A percentile compares a stretch with the other conserved stretches of the same genome.
phyloP scores from a whole-genome alignment of 1,140 invertebrate species.

The Arctopsyche grandis region DNA sequence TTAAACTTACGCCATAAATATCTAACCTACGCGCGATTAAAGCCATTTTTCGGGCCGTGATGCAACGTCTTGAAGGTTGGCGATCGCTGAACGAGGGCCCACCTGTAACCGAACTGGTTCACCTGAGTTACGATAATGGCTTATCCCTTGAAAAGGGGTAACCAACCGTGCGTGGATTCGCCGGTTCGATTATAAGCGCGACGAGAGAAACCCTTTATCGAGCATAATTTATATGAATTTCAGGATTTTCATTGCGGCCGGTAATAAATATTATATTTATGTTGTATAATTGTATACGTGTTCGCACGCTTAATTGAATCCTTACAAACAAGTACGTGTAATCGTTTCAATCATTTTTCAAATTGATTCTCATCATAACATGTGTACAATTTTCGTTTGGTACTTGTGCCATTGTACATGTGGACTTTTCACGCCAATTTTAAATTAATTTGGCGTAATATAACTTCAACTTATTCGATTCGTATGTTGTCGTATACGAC shows the following conservation, averaged over 20 bases:
- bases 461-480: too few species aligned
- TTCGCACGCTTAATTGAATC: too few species aligned
- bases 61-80: not conserved
- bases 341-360: too few species aligned
- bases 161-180: not conserved
- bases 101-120: conserved; percentile 15
- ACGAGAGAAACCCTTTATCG: not conserved
- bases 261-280: too few species aligned
- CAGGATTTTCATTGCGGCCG: not conserved
- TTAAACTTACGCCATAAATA: not conserved
- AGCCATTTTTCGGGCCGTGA: not conserved
- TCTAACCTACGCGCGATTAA: not conserved
- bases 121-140: not conserved
- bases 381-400: too few species aligned
- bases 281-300: too few species aligned
- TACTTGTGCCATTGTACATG: too few species aligned
- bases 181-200: not conserved
- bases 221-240: not conserved
- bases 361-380: too few species aligned
- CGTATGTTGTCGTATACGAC: too few species aligned
- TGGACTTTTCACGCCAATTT: too few species aligned
- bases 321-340: too few species aligned
- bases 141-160: not conserved
- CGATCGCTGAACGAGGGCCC: not conserved
- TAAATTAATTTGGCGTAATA: too few species aligned